phyloP scores from a whole-genome alignment of 2,888 invertebrate species.

The Harpalus rufipes region DNA sequence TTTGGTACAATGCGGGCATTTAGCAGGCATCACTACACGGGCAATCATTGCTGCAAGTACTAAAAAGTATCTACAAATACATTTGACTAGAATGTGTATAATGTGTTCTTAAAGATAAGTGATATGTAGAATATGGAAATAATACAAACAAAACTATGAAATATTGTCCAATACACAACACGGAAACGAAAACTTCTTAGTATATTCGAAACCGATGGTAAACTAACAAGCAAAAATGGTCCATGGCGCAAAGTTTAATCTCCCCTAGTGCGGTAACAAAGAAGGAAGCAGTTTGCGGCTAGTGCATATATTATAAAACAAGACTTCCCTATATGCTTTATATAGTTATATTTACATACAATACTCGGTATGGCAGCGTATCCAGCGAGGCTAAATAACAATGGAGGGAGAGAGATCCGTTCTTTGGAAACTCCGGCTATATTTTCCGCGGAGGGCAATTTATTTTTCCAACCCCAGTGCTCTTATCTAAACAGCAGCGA shows the following conservation, averaged over 20 bases:
- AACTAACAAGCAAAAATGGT: slow-evolving; percentile 19
- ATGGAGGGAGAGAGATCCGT: slow-evolving; percentile 75
- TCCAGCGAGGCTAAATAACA: slow-evolving; percentile 69
- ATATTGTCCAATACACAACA: neutral
- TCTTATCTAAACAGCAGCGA: slow-evolving; percentile 79
- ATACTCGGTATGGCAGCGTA: slow-evolving; percentile 26
- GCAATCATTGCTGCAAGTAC: too few species aligned
- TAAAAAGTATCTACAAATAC: too few species aligned
- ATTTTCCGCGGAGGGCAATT: slow-evolving; percentile 78
- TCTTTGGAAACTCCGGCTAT: slow-evolving; percentile 77
- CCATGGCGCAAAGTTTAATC: neutral
- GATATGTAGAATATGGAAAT: neutral
- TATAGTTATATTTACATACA: slow-evolving; percentile 64
- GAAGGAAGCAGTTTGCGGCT: slow-evolving; percentile 25
- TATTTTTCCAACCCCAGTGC: slow-evolving; percentile 77
- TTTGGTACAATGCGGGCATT: too few species aligned
- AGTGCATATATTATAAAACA: slow-evolving; percentile 65
- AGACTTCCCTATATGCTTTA: slow-evolving; percentile 63
- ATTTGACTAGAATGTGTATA: too few species aligned
- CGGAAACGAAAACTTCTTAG: neutral
- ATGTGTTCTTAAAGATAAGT: neutral
- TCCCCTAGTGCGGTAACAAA: slow-evolving; percentile 6
- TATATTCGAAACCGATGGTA: neutral
- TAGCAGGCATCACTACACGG: too few species aligned
- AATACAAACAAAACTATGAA: neutral